Evolutionary conservation across 2,113 vertebrate species (phyloP).

Genomic region (Xenopus borealis): DNA sequence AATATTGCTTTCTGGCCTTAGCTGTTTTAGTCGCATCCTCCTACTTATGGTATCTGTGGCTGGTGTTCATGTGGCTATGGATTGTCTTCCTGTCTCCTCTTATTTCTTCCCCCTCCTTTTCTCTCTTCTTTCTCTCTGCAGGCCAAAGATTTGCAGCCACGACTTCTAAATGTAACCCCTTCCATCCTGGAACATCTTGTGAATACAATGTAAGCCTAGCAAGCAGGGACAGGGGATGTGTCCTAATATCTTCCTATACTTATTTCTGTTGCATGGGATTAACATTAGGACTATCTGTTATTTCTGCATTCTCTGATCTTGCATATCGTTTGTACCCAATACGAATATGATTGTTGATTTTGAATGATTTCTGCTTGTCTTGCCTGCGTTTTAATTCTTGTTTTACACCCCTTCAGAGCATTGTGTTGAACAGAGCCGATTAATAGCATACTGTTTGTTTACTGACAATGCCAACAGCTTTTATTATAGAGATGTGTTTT

Average conservation of each 20-base stretch:
- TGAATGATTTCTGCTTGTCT: background rate
- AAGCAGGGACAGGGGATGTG: slow-evolving; percentile 7
- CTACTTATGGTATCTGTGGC: slow-evolving; percentile 21
- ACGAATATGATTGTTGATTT: slow-evolving; percentile 33
- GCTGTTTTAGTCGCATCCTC: background rate
- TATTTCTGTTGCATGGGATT: slow-evolving; percentile 18
- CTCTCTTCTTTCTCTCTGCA: background rate
- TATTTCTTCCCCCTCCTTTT: slow-evolving; percentile 18
- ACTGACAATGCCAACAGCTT: background rate
- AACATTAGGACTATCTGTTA: slow-evolving; percentile 4
- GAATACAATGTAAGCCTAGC: slow-evolving; percentile 7
- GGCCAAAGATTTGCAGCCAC: slow-evolving; percentile 18
- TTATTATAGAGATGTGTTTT: background rate
- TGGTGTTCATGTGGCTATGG: slow-evolving; percentile 18
- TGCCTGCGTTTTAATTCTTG: background rate
- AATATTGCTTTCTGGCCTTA: slow-evolving; percentile 10
- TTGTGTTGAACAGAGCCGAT: background rate
- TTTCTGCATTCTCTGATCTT: slow-evolving; percentile 6
- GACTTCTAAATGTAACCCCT: slow-evolving; percentile 14
- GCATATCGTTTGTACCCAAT: slow-evolving; percentile 33
- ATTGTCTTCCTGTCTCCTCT: background rate
- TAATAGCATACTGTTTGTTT: background rate
- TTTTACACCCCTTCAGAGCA: background rate
- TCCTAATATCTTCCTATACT: slow-evolving; percentile 27
- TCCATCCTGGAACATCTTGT: slow-evolving; percentile 4